A percentile compares a stretch with the other conserved stretches of the same genome.
Conservation (phyloP, 2,797 vertebrate genomes). For the Brotula barbata region DNA sequence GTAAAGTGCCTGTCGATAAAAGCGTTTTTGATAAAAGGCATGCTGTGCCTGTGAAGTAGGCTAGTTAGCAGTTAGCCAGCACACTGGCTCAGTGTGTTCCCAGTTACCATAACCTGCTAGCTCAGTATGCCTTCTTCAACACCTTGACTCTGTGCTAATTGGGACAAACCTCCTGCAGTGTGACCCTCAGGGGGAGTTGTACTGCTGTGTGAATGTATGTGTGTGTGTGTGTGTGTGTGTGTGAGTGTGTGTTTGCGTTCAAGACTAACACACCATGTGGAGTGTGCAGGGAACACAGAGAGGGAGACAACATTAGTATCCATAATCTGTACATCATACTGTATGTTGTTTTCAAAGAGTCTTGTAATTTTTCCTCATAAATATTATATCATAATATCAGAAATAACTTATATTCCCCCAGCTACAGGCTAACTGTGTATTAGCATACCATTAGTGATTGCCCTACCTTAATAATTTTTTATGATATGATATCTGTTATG, state of each 20-base stretch:
- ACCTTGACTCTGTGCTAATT: conserved; percentile 70
- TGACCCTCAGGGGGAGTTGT: conserved; percentile 53
- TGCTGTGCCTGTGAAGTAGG: conserved; percentile 66
- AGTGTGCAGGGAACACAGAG: conserved; percentile 18
- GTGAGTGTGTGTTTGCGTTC: conserved; percentile 7
- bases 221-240: conserved; percentile 20
- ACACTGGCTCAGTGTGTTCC: conserved; percentile 59
- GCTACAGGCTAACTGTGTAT: conserved; percentile 14
- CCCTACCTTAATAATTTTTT: background rate
- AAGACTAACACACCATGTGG: background rate
- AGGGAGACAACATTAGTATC: conserved; percentile 23
- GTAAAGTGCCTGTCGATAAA: conserved; percentile 48
- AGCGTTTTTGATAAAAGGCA: conserved; percentile 45
- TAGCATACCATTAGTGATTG: background rate
- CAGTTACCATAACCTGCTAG: conserved; percentile 66
- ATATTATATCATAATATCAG: no score
- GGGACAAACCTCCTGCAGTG: conserved; percentile 66
- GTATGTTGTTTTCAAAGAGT: background rate
- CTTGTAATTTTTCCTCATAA: no score
- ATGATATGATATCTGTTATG: background rate
- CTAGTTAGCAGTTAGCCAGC: conserved; percentile 69
- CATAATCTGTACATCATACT: conserved; percentile 7
- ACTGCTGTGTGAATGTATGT: conserved; percentile 12
- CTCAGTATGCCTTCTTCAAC: conserved; percentile 63
- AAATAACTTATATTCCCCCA: background rate